These are phyloP conservation scores for Tupiocoris notatus DNA, from an alignment of 2,888 invertebrate genomes.

Conservation along the genomic window DNA sequence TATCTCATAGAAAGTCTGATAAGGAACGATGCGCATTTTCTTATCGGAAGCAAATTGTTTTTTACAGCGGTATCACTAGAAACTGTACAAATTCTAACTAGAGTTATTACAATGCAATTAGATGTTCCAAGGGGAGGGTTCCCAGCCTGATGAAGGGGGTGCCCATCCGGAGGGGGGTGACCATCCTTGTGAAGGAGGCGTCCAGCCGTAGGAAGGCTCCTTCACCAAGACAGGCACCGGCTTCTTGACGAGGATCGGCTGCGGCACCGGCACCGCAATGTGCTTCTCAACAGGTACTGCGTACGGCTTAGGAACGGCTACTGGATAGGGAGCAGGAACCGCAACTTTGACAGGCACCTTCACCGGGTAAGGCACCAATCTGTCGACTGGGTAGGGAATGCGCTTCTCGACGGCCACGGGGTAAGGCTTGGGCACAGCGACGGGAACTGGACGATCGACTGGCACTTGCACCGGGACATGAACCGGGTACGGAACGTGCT, in stretches of 20 bases:
- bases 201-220: slow-evolving; percentile 45
- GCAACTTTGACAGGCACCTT: slow-evolving; percentile 51
- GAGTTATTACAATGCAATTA: no score
- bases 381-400: slow-evolving; percentile 57
- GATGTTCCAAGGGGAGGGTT: no score
- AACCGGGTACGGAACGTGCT: slow-evolving; percentile 56
- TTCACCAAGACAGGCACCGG: slow-evolving; percentile 55
- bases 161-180: background rate
- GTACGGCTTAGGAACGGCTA: slow-evolving; percentile 54
- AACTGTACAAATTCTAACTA: no score
- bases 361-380: slow-evolving; percentile 56
- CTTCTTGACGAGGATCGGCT: slow-evolving; percentile 62
- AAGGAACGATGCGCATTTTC: no score
- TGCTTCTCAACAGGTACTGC: slow-evolving; percentile 55
- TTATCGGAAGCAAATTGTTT: no score
- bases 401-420: slow-evolving; percentile 55
- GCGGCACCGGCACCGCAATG: slow-evolving; percentile 56
- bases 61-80: no score
- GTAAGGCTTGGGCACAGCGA: slow-evolving; percentile 54
- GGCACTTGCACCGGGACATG: slow-evolving; percentile 53
- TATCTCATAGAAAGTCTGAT: no score
- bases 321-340: slow-evolving; percentile 51
- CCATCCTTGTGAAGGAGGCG: background rate
- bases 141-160: no score
- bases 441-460: slow-evolving; percentile 53